Conservation (phyloP, 2,113 vertebrate genomes). For the Orientallactaga bullata region DNA sequence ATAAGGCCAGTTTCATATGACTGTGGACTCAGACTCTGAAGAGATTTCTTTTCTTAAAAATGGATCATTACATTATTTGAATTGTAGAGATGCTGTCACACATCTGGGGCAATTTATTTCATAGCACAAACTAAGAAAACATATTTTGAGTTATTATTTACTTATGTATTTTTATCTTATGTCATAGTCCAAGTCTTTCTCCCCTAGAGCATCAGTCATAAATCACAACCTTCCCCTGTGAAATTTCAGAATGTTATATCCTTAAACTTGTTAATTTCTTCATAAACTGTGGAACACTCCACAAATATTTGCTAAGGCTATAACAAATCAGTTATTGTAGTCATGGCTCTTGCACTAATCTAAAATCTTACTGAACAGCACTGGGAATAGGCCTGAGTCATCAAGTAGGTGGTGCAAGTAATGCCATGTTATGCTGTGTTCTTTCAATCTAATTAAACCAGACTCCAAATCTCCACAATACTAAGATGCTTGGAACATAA, state of each 20-base stretch:
- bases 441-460: not conserved
- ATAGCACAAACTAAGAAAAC: not conserved
- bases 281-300: not conserved
- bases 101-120: conserved; percentile 30
- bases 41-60: not conserved
- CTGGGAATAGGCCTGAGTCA: not conserved
- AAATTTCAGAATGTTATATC: not conserved
- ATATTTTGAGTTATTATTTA: not conserved
- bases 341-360: not conserved
- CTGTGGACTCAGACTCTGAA: not conserved
- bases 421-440: not conserved
- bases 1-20: not conserved
- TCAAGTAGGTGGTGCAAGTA: not conserved
- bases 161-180: not conserved
- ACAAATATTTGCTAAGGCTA: not conserved
- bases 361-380: not conserved
- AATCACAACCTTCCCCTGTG: not conserved
- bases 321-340: not conserved
- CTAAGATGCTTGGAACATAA: not conserved
- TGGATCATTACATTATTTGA: not conserved
- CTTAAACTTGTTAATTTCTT: not conserved
- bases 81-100: not conserved
- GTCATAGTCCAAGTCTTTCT: not conserved
- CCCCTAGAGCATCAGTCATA: not conserved
- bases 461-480: not conserved